phyloP scores from a whole-genome alignment of 2,797 vertebrate genomes.

The Trachops cirrhosus region DNA sequence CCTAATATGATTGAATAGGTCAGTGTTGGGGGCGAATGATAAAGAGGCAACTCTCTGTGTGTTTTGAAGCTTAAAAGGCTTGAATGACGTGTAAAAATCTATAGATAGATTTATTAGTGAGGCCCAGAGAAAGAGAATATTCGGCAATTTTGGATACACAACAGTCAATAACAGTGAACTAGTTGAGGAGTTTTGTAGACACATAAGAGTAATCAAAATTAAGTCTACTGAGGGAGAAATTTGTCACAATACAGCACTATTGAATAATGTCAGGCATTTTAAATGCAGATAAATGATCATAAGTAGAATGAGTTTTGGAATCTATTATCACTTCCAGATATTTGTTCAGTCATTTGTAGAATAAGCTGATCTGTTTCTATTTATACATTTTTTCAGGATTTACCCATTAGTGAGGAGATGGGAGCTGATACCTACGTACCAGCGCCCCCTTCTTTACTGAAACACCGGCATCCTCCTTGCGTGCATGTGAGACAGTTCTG shows the following conservation, averaged over 20 bases:
- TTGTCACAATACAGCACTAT: conserved; percentile 51
- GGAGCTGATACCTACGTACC: neutral
- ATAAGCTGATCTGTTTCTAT: neutral
- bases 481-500: neutral
- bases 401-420: neutral
- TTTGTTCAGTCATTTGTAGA: conserved; percentile 1
- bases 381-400: neutral
- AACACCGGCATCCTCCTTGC: neutral
- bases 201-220: conserved; percentile 31
- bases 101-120: conserved; percentile 48
- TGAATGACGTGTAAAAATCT: conserved; percentile 19
- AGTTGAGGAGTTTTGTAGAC: conserved; percentile 35
- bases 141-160: conserved; percentile 2
- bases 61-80: conserved; percentile 3
- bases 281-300: conserved; percentile 63
- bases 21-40: neutral
- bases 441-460: neutral
- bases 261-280: conserved; percentile 48
- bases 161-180: conserved; percentile 32
- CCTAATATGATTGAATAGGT: neutral
- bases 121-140: conserved; percentile 1
- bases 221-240: conserved; percentile 36
- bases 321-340: neutral
- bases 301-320: conserved; percentile 10
- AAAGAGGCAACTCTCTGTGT: neutral